Percentiles rank a stretch among this genome's conserved stretches.
phyloP scores from a whole-genome alignment of 2,888 invertebrate species.

The Dasysyrphus albostriatus region DNA sequence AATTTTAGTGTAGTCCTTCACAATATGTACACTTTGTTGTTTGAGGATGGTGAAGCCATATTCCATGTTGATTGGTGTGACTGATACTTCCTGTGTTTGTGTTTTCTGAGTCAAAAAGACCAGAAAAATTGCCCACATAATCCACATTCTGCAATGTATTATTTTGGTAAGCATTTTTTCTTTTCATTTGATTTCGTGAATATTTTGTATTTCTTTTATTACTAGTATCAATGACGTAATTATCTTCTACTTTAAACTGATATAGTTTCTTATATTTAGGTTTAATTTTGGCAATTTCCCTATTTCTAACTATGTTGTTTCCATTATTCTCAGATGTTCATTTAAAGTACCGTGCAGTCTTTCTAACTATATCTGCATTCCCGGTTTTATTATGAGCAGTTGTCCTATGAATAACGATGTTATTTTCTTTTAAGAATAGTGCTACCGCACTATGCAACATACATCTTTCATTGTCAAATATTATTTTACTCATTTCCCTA shows the following conservation, averaged over 20 bases:
- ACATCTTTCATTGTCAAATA: no score
- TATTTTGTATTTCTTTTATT: background rate
- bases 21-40: background rate
- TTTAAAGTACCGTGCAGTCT: no score
- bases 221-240: background rate
- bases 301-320: background rate
- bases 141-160: no score
- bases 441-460: no score
- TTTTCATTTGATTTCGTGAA: slow-evolving; percentile 1
- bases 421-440: no score
- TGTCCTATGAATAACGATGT: no score
- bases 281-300: background rate
- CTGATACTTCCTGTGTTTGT: background rate
- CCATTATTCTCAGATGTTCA: no score
- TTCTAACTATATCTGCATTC: no score
- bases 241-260: background rate
- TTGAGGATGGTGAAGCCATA: background rate
- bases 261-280: background rate
- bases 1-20: background rate
- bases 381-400: no score
- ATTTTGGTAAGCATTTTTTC: background rate
- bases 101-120: background rate
- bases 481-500: no score
- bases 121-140: slow-evolving; percentile 1
- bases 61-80: background rate